Conservation (phyloP, 2,888 invertebrate species). For the Dryomyza anilis region DNA sequence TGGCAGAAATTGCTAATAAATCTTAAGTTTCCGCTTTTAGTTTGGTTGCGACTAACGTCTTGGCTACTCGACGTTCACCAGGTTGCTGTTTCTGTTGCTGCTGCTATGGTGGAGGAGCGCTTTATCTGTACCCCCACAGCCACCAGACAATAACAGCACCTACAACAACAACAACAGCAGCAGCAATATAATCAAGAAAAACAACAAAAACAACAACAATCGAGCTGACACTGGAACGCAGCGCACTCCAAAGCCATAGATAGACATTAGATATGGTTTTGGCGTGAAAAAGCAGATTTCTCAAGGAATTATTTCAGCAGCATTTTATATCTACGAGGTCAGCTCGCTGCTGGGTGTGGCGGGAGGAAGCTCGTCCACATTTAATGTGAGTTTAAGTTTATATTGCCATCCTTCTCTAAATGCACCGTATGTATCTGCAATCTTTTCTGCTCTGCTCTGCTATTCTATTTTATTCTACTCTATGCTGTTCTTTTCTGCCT, state of each 20-base stretch:
- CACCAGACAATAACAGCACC: not conserved
- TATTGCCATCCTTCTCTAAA: no score
- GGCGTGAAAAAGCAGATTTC: conserved; percentile 38
- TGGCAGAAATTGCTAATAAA: conserved; percentile 25
- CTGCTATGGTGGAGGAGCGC: not conserved
- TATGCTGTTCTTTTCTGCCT: not conserved
- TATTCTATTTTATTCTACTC: not conserved
- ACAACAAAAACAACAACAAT: no score
- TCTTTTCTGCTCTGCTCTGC: not conserved
- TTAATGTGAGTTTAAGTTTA: conserved; percentile 31
- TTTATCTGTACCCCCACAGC: not conserved
- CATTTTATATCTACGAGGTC: not conserved
- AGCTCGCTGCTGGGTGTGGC: not conserved
- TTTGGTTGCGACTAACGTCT: no score
- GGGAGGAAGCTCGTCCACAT: no score
- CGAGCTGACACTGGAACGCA: no score
- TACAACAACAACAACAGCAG: not conserved
- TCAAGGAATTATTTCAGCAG: conserved; percentile 41
- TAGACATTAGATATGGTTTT: conserved; percentile 3
- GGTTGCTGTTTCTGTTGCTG: not conserved
- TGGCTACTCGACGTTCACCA: no score
- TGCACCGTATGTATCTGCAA: not conserved
- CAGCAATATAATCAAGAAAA: no score
- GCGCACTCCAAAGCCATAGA: not conserved
- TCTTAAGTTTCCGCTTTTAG: conserved; percentile 29